Percentiles rank a stretch among this genome's conserved stretches.
Conservation (phyloP, 2,888 invertebrate genomes). For the Sisyra nigra region DNA sequence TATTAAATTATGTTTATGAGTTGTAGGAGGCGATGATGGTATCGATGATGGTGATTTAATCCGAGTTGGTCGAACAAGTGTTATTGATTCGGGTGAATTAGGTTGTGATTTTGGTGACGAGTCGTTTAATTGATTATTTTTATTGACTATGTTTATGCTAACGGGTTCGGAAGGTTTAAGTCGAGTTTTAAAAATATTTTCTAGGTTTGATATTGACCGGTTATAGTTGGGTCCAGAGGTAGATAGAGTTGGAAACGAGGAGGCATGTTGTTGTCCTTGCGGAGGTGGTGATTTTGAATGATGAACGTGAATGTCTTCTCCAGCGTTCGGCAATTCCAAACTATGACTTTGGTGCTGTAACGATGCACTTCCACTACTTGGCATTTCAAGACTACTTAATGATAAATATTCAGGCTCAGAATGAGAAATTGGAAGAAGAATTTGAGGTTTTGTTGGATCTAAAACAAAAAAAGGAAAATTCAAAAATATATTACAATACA, state of each 20-base stretch:
- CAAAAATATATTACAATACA: not conserved
- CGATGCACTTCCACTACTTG: conserved; percentile 3
- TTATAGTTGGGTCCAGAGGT: conserved; percentile 21
- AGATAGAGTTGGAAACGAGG: conserved; percentile 17
- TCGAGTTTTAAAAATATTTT: conserved; percentile 21
- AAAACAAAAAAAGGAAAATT: conserved; percentile 13
- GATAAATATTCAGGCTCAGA: conserved; percentile 12
- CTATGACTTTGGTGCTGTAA: conserved; percentile 7
- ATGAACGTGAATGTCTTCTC: conserved; percentile 12
- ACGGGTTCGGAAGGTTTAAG: not conserved
- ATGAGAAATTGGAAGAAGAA: conserved; percentile 17
- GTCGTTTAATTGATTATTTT: conserved; percentile 1
- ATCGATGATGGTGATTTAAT: conserved; percentile 11
- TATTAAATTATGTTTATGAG: conserved; percentile 17
- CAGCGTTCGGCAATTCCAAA: conserved; percentile 17
- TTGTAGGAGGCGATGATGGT: conserved; percentile 8
- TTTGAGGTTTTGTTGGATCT: conserved; percentile 35
- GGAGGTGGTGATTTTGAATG: conserved; percentile 13
- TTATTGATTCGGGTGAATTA: conserved; percentile 14
- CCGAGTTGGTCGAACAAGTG: conserved; percentile 13
- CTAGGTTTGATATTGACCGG: conserved; percentile 27
- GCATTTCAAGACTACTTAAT: conserved; percentile 10
- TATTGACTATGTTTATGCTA: not conserved
- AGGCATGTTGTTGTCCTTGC: conserved; percentile 10
- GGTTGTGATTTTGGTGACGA: conserved; percentile 1